A percentile compares a stretch with the other conserved stretches of the same genome.
Evolutionary conservation across 2,888 invertebrate genomes (phyloP).

Genomic region (Crematogaster levior): DNA sequence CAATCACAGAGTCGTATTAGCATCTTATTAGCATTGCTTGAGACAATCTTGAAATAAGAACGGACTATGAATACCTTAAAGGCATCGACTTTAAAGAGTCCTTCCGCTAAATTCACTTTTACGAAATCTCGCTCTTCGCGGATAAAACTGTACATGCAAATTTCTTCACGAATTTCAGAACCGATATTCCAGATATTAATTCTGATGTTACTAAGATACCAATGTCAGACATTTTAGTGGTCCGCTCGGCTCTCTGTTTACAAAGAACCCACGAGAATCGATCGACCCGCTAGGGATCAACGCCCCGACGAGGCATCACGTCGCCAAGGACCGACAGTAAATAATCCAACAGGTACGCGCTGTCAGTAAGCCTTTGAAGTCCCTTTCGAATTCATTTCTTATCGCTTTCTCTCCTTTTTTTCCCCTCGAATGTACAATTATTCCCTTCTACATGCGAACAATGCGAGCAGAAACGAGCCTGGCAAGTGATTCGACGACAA

Average conservation of each 20-base stretch:
- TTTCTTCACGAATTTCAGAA: neutral
- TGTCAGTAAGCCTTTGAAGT: neutral
- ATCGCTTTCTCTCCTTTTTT: neutral
- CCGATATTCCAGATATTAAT: too few relatives aligned
- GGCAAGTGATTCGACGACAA: neutral
- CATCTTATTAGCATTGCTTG: too few relatives aligned
- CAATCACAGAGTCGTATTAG: too few relatives aligned
- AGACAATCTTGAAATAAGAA: too few relatives aligned
- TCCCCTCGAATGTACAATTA: neutral
- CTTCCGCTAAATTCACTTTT: neutral
- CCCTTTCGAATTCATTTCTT: neutral
- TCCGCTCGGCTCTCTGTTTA: neutral
- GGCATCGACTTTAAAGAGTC: neutral
- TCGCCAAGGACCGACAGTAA: neutral
- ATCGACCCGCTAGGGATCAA: slow-evolving; percentile 27
- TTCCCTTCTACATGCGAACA: neutral
- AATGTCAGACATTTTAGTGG: neutral
- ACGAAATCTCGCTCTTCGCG: too few relatives aligned
- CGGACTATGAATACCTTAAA: too few relatives aligned
- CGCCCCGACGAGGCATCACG: neutral
- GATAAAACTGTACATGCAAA: neutral
- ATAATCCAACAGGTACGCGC: slow-evolving; percentile 8
- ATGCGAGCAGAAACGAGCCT: neutral
- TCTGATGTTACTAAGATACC: too few relatives aligned
- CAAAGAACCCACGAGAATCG: slow-evolving; percentile 14